A percentile compares a stretch with the other conserved stretches of the same genome.
Evolutionary conservation across 2,113 vertebrate genomes (phyloP).

Genomic region (Prunella fulvescens): DNA sequence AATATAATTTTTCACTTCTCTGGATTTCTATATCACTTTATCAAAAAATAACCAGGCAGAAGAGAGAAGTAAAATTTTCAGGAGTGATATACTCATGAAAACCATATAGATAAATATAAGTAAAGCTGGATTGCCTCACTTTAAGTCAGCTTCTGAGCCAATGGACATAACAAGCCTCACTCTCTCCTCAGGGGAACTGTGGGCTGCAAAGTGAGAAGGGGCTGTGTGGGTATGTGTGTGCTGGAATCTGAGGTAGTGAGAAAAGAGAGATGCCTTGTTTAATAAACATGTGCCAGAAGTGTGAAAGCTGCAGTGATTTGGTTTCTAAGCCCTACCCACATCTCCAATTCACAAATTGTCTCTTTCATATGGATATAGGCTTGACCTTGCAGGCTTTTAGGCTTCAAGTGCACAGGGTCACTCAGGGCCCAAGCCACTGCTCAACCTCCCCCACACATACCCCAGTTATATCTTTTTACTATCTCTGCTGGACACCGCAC

Average conservation of each 20-base stretch:
- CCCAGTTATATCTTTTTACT: slow-evolving; percentile 79
- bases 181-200: background rate
- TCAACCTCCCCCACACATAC: slow-evolving; percentile 68
- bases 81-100: background rate
- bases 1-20: background rate
- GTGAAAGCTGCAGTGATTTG: slow-evolving; percentile 66
- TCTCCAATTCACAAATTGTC: slow-evolving; percentile 67
- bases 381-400: slow-evolving; percentile 70
- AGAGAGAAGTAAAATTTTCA: background rate
- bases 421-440: slow-evolving; percentile 64
- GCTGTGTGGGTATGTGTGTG: background rate
- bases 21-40: background rate
- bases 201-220: background rate
- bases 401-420: slow-evolving; percentile 70
- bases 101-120: background rate
- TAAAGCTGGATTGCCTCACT: background rate
- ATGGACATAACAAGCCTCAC: background rate
- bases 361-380: slow-evolving; percentile 70
- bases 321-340: slow-evolving; percentile 50
- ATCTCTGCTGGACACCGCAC: slow-evolving; percentile 83
- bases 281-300: slow-evolving; percentile 60
- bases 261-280: slow-evolving; percentile 16
- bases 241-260: background rate
- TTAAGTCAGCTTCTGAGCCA: background rate
- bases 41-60: background rate